Evolutionary conservation across 2,888 invertebrate species (phyloP).

Genomic region (Melanostoma mellinum): DNA sequence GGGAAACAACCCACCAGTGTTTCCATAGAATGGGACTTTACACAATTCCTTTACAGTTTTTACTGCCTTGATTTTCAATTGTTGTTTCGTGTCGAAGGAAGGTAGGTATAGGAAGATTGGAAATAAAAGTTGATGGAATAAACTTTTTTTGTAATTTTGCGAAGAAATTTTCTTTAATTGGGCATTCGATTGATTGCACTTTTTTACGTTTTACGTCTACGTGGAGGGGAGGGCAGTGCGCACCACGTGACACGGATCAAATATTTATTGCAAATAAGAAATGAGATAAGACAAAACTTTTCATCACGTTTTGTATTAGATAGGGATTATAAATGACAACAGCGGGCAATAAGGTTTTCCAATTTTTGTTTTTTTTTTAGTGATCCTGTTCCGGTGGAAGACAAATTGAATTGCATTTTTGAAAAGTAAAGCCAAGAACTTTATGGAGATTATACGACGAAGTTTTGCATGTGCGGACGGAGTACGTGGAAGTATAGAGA

Average conservation of each 20-base stretch:
- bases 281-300: constrained; percentile 25
- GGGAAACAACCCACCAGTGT: too few relatives aligned
- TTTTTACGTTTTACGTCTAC: not conserved
- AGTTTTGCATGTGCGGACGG: too few relatives aligned
- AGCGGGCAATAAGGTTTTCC: not conserved
- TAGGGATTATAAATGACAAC: not conserved
- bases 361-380: not conserved
- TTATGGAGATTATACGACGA: too few relatives aligned
- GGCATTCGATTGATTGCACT: constrained; percentile 39
- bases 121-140: constrained; percentile 25
- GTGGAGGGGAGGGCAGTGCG: too few relatives aligned
- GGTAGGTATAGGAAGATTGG: constrained; percentile 12
- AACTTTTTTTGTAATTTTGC: constrained; percentile 15
- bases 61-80: constrained; percentile 62
- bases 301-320: constrained; percentile 32
- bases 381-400: too few relatives aligned
- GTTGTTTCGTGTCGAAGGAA: constrained; percentile 18
- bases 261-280: constrained; percentile 31
- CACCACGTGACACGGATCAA: constrained; percentile 6
- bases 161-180: constrained; percentile 39
- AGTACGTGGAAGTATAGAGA: too few relatives aligned
- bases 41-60: constrained; percentile 1
- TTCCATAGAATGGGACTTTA: constrained; percentile 2
- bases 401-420: too few relatives aligned
- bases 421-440: too few relatives aligned